Conservation (phyloP, 1,140 invertebrate species). For the Drosophila sp. region DNA sequence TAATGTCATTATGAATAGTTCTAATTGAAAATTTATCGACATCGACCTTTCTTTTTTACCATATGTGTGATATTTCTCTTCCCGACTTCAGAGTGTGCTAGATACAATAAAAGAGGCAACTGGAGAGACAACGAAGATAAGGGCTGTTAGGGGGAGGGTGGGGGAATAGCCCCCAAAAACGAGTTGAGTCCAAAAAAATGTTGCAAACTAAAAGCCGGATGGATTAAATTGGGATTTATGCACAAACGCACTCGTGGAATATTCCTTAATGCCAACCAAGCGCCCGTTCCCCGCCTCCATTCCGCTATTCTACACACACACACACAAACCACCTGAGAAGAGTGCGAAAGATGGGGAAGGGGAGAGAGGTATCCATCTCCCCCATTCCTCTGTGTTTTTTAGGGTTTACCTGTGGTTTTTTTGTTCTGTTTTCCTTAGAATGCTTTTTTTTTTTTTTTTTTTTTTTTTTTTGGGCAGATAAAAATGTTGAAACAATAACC, state of each 20-base stretch:
- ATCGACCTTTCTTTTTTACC: too few species aligned
- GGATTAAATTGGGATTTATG: slow-evolving; percentile 76
- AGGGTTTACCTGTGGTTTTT: slow-evolving; percentile 28
- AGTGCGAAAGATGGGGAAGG: background rate
- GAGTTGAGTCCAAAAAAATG: slow-evolving; percentile 38
- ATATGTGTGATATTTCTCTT: too few species aligned
- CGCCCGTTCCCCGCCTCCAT: background rate
- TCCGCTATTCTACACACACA: background rate
- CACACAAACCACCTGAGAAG: slow-evolving; percentile 1
- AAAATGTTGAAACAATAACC: slow-evolving; percentile 76
- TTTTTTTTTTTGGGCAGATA: slow-evolving; percentile 50
- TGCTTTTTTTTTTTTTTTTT: slow-evolving; percentile 12
- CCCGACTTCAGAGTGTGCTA: too few species aligned
- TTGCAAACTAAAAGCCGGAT: slow-evolving; percentile 69
- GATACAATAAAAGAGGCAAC: too few species aligned
- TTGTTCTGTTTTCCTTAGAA: slow-evolving; percentile 11
- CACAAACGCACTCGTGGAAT: slow-evolving; percentile 66
- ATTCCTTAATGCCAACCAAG: slow-evolving; percentile 28
- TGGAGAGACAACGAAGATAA: too few species aligned
- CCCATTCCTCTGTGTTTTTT: background rate
- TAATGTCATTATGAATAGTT: too few species aligned
- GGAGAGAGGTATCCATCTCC: too few species aligned
- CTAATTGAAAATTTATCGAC: too few species aligned
- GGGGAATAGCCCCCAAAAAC: background rate
- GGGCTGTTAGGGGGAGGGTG: background rate